phyloP scores from a whole-genome alignment of 92 coral and sea anemone genomes.

The Desmophyllum pertusum region DNA sequence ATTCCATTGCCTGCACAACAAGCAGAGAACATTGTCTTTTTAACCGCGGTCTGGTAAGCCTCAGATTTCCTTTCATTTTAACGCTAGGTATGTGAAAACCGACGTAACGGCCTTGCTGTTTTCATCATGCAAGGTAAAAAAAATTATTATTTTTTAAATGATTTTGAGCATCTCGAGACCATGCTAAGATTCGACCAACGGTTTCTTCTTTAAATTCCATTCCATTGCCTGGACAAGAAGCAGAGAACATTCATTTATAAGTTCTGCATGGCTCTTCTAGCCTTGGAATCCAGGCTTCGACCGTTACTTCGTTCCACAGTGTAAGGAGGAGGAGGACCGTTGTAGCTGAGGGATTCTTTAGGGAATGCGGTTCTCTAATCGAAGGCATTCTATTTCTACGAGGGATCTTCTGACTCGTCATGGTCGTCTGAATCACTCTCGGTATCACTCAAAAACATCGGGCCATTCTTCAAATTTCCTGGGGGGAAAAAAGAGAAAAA shows the following conservation, averaged over 20 bases:
- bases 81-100: too few species aligned
- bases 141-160: too few species aligned
- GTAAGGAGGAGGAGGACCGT: constrained; percentile 63
- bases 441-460: constrained; percentile 94
- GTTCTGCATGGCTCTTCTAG: constrained; percentile 85
- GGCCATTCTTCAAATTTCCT: constrained; percentile 85
- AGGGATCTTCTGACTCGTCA: constrained; percentile 48
- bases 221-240: not conserved
- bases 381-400: constrained; percentile 27
- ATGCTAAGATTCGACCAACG: not conserved
- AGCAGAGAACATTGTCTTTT: too few species aligned
- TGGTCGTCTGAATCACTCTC: constrained; percentile 93
- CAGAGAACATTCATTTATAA: constrained; percentile 24
- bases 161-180: not conserved
- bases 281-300: constrained; percentile 39
- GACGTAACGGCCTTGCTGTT: too few species aligned
- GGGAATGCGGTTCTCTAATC: constrained; percentile 31
- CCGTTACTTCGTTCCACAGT: constrained; percentile 40
- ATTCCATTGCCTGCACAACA: too few species aligned
- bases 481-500: constrained; percentile 11
- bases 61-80: too few species aligned
- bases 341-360: constrained; percentile 39
- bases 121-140: too few species aligned
- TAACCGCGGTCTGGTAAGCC: too few species aligned
- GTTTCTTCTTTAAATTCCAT: not conserved